Evolutionary conservation across 2,797 vertebrate genomes (phyloP), one percentile per base, ranked within the genome.

Genomic region (Centropyge bicolor): DNA sequence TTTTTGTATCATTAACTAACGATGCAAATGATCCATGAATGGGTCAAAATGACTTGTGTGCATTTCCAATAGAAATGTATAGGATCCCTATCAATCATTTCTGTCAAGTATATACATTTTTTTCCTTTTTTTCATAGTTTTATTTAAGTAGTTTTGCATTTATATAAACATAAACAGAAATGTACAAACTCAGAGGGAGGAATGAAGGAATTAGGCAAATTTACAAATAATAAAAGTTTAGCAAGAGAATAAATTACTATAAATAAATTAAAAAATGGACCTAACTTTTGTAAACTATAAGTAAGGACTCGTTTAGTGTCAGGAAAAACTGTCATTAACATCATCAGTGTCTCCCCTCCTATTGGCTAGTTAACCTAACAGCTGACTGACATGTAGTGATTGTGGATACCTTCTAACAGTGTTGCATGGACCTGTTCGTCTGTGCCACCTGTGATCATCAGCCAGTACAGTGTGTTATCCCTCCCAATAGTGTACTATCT

Each of bases 401-500:
- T 43, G 9, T 62, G n/a, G 22, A 43, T 22, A 9, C 40, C 22
- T 43, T 43, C 8, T 27, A 46, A 36, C 16, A 5, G n/a, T n/a
- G 20, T 31, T 40, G 4, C 8, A 41, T 36, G 3, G 36, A 45
- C 19, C 36, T 31, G 14, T 35, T 27, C 5, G 19, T 70, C 48
- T 41, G 35, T 40, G 45, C 16, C 68, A 14, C 54, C 43, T 45
- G 76, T 61, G 64, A 57, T 14, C 45, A 41, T 20, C 54, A 51
- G 27, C 9, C 17, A 14, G 49, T 46, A 41, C 38, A 35, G 9
- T 12, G 16, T 11, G 54, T 8, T 48, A 17, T 65, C 49, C 4
- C 12, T 45, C n/a, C 57, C 27, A 41, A 57, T 51, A 20, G 55
- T 22, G 10, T 22, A 61, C 55, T 11, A 46, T 43, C 22, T 20